Evolutionary conservation across 2,797 vertebrate species (phyloP).

Genomic region (Phrynocephalus forsythii): DNA sequence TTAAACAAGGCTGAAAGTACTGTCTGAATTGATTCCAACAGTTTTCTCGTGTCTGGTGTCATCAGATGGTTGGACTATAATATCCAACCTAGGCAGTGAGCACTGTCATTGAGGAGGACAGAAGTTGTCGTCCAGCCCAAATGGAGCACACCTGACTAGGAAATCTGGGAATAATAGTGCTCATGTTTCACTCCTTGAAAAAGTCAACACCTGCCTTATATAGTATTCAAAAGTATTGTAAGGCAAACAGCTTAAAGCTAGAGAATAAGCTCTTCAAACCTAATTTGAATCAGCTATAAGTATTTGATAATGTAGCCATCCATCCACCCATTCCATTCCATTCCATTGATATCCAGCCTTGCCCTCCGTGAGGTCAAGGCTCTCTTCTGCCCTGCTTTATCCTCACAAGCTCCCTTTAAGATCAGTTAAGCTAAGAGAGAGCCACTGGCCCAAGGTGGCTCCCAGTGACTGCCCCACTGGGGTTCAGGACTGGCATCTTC

Average conservation of each 20-base stretch:
- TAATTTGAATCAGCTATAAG: background rate
- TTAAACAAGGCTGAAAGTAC: background rate
- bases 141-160: background rate
- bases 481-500: no score
- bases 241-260: background rate
- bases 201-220: no score
- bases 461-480: no score
- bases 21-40: background rate
- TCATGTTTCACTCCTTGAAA: background rate
- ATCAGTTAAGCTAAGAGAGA: no score
- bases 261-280: background rate
- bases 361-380: no score
- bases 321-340: no score
- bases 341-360: no score
- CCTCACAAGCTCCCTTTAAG: background rate
- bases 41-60: background rate
- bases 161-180: background rate
- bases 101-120: background rate
- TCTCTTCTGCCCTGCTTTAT: background rate
- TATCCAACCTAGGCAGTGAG: background rate
- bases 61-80: background rate
- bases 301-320: no score
- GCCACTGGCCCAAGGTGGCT: no score
- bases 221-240: background rate
- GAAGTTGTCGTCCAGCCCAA: background rate